Percentiles rank a stretch among this genome's conserved stretches.
phyloP scores from a whole-genome alignment of 2,797 vertebrate genomes.

The Menidia menidia region DNA sequence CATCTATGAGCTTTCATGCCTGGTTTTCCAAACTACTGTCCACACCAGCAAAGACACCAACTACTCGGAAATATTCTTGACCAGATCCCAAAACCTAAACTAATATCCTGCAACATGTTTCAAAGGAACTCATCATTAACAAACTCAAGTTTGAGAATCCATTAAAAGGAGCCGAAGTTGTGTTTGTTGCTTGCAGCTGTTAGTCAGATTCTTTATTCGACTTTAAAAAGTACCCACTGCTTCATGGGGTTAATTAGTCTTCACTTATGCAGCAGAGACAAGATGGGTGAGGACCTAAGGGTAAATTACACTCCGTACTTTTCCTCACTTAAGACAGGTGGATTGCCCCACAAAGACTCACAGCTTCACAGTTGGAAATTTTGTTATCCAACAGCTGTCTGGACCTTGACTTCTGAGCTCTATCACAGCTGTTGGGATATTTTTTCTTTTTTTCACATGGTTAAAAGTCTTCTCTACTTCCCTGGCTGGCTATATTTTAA shows the following conservation, averaged over 20 bases:
- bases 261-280: constrained; percentile 6
- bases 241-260: constrained; percentile 16
- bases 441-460: neutral
- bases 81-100: neutral
- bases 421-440: neutral
- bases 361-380: neutral
- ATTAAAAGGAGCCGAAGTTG: neutral
- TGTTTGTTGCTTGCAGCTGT: neutral
- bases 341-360: constrained; percentile 8
- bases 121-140: neutral
- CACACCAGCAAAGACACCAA: neutral
- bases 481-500: neutral
- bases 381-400: neutral
- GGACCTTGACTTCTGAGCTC: neutral
- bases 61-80: neutral
- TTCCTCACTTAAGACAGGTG: constrained; percentile 15
- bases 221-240: constrained; percentile 7
- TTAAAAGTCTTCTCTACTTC: neutral
- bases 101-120: neutral
- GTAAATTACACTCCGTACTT: constrained; percentile 13
- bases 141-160: neutral
- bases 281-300: constrained; percentile 4
- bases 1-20: neutral
- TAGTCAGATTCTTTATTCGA: constrained; percentile 1
- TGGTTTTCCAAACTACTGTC: neutral